Percentiles rank a stretch among this genome's conserved stretches.
phyloP scores from a whole-genome alignment of 1,140 invertebrate genomes.

The Apocrypta bakeri region DNA sequence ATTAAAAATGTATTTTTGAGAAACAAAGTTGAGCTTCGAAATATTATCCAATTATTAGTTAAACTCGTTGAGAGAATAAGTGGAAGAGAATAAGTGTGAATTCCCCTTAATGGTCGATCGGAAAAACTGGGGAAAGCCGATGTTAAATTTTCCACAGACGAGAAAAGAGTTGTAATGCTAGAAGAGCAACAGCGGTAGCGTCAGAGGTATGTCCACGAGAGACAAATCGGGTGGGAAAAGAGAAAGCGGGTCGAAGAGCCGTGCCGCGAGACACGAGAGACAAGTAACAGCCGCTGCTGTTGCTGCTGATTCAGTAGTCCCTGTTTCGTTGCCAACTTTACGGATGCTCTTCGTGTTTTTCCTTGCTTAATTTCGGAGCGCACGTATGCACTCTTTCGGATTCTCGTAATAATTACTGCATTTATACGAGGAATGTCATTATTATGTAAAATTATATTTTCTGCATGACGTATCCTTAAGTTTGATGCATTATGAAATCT shows the following conservation, averaged over 20 bases:
- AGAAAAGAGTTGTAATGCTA: background rate
- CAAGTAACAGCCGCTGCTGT: background rate
- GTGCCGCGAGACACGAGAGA: constrained; percentile 58
- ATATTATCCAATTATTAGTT: too few species aligned
- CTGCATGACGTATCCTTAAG: too few species aligned
- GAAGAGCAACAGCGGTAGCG: background rate
- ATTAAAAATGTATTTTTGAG: too few species aligned
- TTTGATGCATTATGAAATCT: too few species aligned
- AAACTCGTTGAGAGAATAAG: too few species aligned
- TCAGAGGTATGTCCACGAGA: constrained; percentile 55
- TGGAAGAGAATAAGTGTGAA: too few species aligned
- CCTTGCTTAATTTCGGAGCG: background rate
- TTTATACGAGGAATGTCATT: too few species aligned
- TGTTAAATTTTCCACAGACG: background rate
- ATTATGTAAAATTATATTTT: too few species aligned
- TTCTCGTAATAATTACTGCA: too few species aligned
- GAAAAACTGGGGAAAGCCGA: background rate
- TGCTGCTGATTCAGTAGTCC: too few species aligned
- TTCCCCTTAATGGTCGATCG: too few species aligned
- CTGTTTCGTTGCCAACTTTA: background rate
- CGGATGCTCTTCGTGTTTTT: background rate
- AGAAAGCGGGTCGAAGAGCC: constrained; percentile 74
- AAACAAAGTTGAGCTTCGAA: too few species aligned
- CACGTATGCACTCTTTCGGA: background rate
- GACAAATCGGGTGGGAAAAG: constrained; percentile 73